Evolutionary conservation across 2,797 vertebrate genomes (phyloP).

Genomic region (Sebastes diploproa): DNA sequence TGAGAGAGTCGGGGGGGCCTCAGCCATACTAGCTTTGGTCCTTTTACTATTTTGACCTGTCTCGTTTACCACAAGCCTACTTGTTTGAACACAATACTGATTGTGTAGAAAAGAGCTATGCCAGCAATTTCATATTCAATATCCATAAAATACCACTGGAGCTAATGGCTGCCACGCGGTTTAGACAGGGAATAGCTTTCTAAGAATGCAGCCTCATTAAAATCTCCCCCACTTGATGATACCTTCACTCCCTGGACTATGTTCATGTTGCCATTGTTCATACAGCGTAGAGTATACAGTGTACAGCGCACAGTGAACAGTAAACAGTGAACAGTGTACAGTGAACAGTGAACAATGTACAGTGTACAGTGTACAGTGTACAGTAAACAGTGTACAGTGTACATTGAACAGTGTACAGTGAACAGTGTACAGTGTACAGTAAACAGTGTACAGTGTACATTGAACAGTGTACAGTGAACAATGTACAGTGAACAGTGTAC

Average conservation of each 20-base stretch:
- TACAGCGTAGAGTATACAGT: not conserved
- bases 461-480: accelerated
- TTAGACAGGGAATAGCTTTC: conserved; percentile 11
- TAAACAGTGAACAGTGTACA: no score
- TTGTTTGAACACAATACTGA: not conserved
- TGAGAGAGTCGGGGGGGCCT: not conserved
- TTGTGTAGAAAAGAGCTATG: not conserved
- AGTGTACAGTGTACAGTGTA: accelerated
- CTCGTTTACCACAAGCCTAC: not conserved
- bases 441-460: accelerated
- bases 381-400: no score
- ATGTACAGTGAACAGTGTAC: accelerated
- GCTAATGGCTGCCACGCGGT: not conserved
- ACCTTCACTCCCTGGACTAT: conserved; percentile 9
- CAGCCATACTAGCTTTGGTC: conserved; percentile 11
- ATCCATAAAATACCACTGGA: not conserved
- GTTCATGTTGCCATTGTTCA: not conserved
- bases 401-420: accelerated
- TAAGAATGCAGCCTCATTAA: conserved; percentile 18
- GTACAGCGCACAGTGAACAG: no score
- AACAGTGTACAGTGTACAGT: no score
- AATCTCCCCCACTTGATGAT: not conserved
- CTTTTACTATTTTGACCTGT: not conserved
- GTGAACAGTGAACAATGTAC: accelerated
- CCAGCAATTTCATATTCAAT: not conserved